Conservation (phyloP, 1,140 invertebrate species). For the Anastrepha ludens region DNA sequence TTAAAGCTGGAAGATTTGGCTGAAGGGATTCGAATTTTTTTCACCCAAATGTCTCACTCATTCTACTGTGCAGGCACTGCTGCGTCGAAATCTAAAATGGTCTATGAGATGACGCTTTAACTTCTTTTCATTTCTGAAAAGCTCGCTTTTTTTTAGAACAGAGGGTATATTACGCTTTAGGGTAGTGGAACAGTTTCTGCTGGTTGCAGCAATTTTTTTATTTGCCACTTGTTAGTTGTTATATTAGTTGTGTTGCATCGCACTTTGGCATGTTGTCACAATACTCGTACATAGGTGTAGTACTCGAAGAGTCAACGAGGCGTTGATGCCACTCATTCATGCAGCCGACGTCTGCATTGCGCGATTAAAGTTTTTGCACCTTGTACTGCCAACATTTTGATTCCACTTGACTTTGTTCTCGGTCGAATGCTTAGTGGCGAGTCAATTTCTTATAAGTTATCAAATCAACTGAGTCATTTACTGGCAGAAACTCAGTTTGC, state of each 20-base stretch:
- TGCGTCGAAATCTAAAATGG: too few relatives aligned
- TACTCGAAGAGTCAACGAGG: neutral
- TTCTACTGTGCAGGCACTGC: too few relatives aligned
- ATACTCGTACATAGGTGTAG: too few relatives aligned
- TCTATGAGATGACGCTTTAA: too few relatives aligned
- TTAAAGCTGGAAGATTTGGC: too few relatives aligned
- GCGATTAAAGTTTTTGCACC: neutral
- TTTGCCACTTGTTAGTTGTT: neutral
- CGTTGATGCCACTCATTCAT: slow-evolving; percentile 37
- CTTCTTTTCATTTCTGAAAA: too few relatives aligned
- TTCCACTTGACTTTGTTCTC: slow-evolving; percentile 4
- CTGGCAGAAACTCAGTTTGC: neutral
- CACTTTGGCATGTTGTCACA: neutral
- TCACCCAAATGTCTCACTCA: too few relatives aligned
- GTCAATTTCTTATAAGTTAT: slow-evolving; percentile 19
- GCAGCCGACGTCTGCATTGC: neutral
- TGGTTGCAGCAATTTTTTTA: too few relatives aligned
- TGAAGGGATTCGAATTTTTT: too few relatives aligned
- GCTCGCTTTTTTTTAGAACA: too few relatives aligned
- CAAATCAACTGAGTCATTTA: slow-evolving; percentile 16
- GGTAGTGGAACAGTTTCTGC: neutral
- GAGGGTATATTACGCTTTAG: neutral
- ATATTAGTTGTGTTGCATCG: neutral
- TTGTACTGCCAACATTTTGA: neutral
- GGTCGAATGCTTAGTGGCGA: neutral